Evolutionary conservation across 2,888 invertebrate genomes (phyloP), one percentile per base, ranked within the genome.

Genomic region (Idaea biselata): DNA sequence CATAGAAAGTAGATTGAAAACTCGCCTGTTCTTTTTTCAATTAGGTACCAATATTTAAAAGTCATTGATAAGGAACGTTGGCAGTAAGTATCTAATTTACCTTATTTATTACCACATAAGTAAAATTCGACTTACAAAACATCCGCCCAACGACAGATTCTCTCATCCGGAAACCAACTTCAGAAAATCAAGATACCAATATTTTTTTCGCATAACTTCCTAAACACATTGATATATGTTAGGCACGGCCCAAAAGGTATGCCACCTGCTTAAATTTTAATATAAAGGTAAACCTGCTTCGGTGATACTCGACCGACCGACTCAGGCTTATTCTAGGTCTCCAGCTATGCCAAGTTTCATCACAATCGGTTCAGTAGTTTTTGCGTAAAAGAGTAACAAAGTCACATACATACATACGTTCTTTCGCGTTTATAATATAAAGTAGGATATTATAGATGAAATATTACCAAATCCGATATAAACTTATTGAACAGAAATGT

Each of bases 221-320:
- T 71, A 70, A 73, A 73, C 70, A 72, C 70, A 71, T 74, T 71
- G 72, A 73, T 68, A 73, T 71, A 69, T 66, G 71, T 65, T 66
- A 67, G 70, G 68, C 67, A 63, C 60, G 58, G 66, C 67, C 72
- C 63, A 65, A 68, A 44, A 44, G 44, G 44, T 44, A 44, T 44
- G 44, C 11, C 72, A 72, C 72, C 69, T 69, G 69, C 70, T 74
- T 69, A 72, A 74, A 74, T 70, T 73, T 74, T 74, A 70, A 74
- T 70, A 68, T 66, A 68, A 67, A 70, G 69, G 71, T 69, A 71
- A 68, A 62, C 67, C 55, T 58, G 58, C 17, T 56, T 56, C 11
- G 18, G 56, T 44, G 0, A 44, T 44, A 44, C 44, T 44, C 44
- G 44, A 44, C 44, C 44, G 44, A n/a, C 11, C 11, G 44, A 44